Evolutionary conservation across 1,140 invertebrate species (phyloP).

Genomic region (Holcopasites calliopsidis): DNA sequence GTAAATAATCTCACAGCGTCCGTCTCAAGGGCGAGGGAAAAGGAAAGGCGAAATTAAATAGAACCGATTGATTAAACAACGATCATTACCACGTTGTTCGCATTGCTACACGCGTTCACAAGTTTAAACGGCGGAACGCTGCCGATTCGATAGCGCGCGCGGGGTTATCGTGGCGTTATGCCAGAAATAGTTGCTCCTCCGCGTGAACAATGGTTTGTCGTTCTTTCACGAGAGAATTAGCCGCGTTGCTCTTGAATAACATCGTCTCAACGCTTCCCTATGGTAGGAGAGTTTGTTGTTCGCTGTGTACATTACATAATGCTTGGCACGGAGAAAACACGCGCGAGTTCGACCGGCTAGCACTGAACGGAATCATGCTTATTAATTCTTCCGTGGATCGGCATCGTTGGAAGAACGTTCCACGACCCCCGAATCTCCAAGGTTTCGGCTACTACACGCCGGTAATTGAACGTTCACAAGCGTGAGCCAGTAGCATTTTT

Average conservation of each 20-base stretch:
- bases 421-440: not conserved
- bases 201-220: slow-evolving; percentile 19
- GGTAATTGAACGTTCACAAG: not conserved
- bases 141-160: not conserved
- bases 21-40: not conserved
- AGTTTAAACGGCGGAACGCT: not conserved
- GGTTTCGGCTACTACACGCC: not conserved
- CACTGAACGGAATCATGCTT: not conserved
- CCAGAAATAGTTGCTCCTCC: not conserved
- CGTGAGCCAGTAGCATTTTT: slow-evolving; percentile 4
- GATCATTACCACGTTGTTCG: not conserved
- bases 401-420: not conserved
- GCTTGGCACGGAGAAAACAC: not conserved
- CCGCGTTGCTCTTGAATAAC: not conserved
- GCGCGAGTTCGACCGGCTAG: not conserved
- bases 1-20: too few species aligned
- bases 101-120: not conserved
- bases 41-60: not conserved
- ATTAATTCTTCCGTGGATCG: too few species aligned
- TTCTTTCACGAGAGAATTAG: not conserved
- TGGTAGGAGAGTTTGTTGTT: slow-evolving; percentile 3
- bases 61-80: not conserved
- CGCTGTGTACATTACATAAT: slow-evolving; percentile 20
- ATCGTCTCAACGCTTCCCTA: not conserved
- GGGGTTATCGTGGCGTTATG: slow-evolving; percentile 4